Base-by-base conservation (phyloP, 2,888 invertebrate genomes). In the Caenorhabditis virilis region DNA sequence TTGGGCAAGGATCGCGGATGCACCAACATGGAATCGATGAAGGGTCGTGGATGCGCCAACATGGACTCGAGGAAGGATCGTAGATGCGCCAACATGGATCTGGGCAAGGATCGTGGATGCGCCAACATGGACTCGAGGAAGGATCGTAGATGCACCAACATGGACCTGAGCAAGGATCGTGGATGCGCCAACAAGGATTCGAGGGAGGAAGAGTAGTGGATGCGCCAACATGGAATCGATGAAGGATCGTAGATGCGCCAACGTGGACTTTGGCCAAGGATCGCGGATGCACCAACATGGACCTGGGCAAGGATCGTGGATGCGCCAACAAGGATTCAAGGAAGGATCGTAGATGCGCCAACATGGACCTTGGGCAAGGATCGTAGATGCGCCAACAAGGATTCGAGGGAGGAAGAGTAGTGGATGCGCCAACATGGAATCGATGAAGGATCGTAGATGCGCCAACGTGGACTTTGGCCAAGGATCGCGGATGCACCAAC, bases 41-140 rank as follows among this genome's bases (percentile, higher is more conserved):
- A 30, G 30, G 13, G 30, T 9, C 13, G 30, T 13, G 42, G 48
- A 42, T 15, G 43, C 30, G 49, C 33, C 16, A 23, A 30, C 35
- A 52, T 2, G 30, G 27, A 46, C 23, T 25, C 20, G 27, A 47
- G 3, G 42, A 43, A 52, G 30, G n/a, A n/a, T n/a, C n/a, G n/a
- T n/a, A 30, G 30, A 30, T 30, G 30, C 30, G 30, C 30, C 30
- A 30, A 30, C 30, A 30, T 30, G 30, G 30, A 30, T 30, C 13
- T 6, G 26, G 38, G 25, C 20, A 15, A 5, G 47, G 47, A 47
- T 49, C 36, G 38, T 27, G 42, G 30, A 30, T 30, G 30, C 30
- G 30, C 30, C 30, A 30, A 30, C 30, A 30, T 13, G 30, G 30
- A 30, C 13, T 13, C 6, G 6, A 30, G 6, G 30, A 30, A 30